phyloP scores from a whole-genome alignment of 2,888 invertebrate genomes.

The Platycheirus rosarum region DNA sequence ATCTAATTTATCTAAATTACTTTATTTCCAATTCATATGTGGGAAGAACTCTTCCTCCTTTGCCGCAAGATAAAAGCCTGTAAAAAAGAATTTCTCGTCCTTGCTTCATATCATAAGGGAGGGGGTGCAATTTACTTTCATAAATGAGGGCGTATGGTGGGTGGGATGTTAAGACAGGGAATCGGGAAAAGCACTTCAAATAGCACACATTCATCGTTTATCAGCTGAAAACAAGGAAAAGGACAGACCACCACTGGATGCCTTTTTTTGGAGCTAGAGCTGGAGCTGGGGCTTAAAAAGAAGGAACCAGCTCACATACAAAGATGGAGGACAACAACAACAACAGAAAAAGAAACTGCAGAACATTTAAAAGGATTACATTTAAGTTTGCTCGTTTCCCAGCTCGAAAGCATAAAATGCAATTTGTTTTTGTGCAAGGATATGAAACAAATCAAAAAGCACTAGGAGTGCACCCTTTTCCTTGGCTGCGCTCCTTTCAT shows the following conservation, averaged over 20 bases:
- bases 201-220: slow-evolving; percentile 69
- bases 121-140: slow-evolving; percentile 40
- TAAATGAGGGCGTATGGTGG: neutral
- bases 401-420: slow-evolving; percentile 32
- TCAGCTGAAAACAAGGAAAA: slow-evolving; percentile 69
- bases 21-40: slow-evolving; percentile 61
- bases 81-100: slow-evolving; percentile 5
- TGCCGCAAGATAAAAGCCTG: slow-evolving; percentile 13
- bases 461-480: neutral
- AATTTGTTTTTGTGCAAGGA: slow-evolving; percentile 46
- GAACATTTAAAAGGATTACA: slow-evolving; percentile 64
- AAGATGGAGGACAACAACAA: slow-evolving; percentile 26
- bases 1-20: slow-evolving; percentile 61
- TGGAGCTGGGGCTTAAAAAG: neutral
- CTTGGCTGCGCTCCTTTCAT: too few relatives aligned
- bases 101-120: slow-evolving; percentile 43
- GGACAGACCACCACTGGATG: slow-evolving; percentile 25
- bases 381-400: slow-evolving; percentile 29
- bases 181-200: slow-evolving; percentile 43
- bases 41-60: slow-evolving; percentile 5
- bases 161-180: slow-evolving; percentile 1
- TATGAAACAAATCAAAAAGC: slow-evolving; percentile 57
- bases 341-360: slow-evolving; percentile 35
- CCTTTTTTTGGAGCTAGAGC: neutral
- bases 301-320: slow-evolving; percentile 36